These are phyloP conservation scores for Colossoma macropomum DNA, from an alignment of 2,113 vertebrate species.

Conservation along the genomic window DNA sequence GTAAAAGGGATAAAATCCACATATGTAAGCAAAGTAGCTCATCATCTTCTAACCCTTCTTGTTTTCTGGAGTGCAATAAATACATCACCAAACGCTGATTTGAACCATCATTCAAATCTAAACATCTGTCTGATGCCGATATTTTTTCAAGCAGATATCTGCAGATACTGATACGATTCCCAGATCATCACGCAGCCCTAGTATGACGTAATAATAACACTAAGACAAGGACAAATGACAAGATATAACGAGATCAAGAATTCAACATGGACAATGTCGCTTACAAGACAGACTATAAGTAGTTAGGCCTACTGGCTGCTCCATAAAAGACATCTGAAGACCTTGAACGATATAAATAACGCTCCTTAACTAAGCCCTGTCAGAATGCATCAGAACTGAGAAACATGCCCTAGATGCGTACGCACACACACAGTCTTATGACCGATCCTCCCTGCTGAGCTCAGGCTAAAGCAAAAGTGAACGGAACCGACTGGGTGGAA, in stretches of 20 bases:
- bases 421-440: slow-evolving; percentile 2
- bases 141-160: no score
- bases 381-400: slow-evolving; percentile 43
- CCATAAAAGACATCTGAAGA: slow-evolving; percentile 6
- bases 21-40: no score
- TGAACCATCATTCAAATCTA: no score
- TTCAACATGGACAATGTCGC: background rate
- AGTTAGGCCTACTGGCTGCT: background rate
- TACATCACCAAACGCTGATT: no score
- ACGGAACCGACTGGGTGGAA: slow-evolving; percentile 25
- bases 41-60: no score
- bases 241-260: background rate
- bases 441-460: slow-evolving; percentile 35
- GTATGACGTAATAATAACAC: background rate
- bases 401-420: slow-evolving; percentile 27
- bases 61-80: no score
- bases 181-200: no score
- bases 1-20: no score
- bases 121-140: no score
- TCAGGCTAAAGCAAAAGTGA: slow-evolving; percentile 40
- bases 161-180: no score
- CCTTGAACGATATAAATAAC: background rate
- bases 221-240: background rate
- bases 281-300: background rate
- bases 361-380: slow-evolving; percentile 35